Evolutionary conservation across 1,140 invertebrate species (phyloP).

Genomic region (Apis laboriosa): DNA sequence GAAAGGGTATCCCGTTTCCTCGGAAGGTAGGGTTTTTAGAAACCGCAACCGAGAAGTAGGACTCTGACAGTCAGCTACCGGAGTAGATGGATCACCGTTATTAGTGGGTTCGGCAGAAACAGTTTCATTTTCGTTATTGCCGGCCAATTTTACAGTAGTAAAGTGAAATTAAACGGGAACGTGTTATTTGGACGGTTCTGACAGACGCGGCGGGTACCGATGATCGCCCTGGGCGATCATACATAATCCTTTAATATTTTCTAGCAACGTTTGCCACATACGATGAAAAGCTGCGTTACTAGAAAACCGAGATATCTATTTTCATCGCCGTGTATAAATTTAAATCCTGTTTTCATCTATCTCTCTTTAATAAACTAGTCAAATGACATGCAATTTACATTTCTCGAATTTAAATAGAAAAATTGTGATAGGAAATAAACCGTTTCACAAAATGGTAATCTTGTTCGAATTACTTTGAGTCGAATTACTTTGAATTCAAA

Average conservation of each 20-base stretch:
- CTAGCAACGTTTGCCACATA: conserved; percentile 8
- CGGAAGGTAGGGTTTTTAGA: conserved; percentile 25
- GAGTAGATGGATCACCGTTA: conserved; percentile 67
- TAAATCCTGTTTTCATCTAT: too few relatives aligned
- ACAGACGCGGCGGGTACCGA: conserved; percentile 13
- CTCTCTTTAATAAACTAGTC: too few relatives aligned
- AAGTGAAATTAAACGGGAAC: conserved; percentile 73
- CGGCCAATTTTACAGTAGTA: conserved; percentile 75
- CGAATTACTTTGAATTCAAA: too few relatives aligned
- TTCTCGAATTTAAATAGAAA: too few relatives aligned
- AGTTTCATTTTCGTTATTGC: conserved; percentile 71
- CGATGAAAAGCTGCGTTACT: background rate
- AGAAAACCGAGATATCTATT: background rate
- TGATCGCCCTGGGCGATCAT: conserved; percentile 41
- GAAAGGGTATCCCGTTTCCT: background rate
- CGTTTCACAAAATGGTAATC: too few relatives aligned
- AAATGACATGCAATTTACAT: too few relatives aligned
- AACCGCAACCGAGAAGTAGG: conserved; percentile 42
- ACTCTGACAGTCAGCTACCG: conserved; percentile 9
- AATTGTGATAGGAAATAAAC: too few relatives aligned
- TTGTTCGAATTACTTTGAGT: too few relatives aligned
- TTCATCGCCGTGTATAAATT: background rate
- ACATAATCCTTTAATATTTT: conserved; percentile 30
- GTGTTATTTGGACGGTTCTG: conserved; percentile 65
- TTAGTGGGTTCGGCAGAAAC: conserved; percentile 55